Conservation (phyloP, 1,140 invertebrate genomes). For the Drosophila nigrodunni region DNA sequence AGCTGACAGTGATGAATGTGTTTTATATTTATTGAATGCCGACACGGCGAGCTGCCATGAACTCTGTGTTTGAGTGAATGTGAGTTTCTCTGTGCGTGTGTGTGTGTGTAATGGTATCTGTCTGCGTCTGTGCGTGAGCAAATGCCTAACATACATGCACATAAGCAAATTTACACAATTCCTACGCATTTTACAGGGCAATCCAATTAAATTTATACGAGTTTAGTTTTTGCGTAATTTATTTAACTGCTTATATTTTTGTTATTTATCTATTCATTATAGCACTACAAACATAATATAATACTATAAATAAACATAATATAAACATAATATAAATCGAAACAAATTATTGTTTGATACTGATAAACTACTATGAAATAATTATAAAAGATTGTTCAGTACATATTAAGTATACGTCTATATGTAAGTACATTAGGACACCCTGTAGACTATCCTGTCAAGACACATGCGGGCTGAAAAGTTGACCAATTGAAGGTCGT, state of each 20-base stretch:
- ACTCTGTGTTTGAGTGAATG: background rate
- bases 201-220: background rate
- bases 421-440: background rate
- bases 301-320: too few species aligned
- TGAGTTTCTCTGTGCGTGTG: slow-evolving; percentile 9
- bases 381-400: background rate
- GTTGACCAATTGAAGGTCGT: slow-evolving; percentile 5
- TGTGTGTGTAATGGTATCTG: slow-evolving; percentile 19
- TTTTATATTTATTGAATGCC: slow-evolving; percentile 71
- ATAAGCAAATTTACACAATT: slow-evolving; percentile 37
- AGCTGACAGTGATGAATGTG: slow-evolving; percentile 78
- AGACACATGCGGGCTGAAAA: background rate
- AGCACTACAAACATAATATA: too few species aligned
- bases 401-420: background rate
- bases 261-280: background rate
- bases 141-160: slow-evolving; percentile 19
- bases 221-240: background rate
- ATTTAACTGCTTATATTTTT: slow-evolving; percentile 2
- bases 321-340: too few species aligned
- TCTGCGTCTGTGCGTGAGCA: slow-evolving; percentile 1
- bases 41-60: slow-evolving; percentile 16
- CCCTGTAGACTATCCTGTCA: background rate
- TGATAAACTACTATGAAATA: too few species aligned
- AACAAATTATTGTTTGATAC: too few species aligned
- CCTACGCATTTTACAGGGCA: slow-evolving; percentile 5